These are phyloP conservation scores for Casuarius casuarius DNA, from an alignment of 2,113 vertebrate species.

Conservation along the genomic window DNA sequence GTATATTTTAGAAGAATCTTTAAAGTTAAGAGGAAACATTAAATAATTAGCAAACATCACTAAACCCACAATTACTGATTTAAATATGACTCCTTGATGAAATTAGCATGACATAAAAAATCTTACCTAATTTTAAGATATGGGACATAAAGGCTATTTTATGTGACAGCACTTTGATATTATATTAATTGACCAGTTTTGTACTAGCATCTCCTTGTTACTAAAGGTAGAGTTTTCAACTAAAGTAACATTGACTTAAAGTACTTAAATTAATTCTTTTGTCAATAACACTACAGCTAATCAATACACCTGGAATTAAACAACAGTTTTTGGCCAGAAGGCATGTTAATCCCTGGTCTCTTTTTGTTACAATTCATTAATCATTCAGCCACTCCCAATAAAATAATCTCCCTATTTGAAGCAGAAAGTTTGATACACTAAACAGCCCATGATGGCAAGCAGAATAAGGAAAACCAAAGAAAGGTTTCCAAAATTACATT, in stretches of 20 bases:
- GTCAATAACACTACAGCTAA: conserved; percentile 84
- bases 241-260: conserved; percentile 81
- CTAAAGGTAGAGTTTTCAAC: conserved; percentile 66
- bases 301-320: conserved; percentile 85
- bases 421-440: conserved; percentile 4
- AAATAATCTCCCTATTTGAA: conserved; percentile 3
- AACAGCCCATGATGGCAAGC: neutral
- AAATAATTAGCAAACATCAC: conserved; percentile 64
- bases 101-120: neutral
- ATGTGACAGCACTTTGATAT: conserved; percentile 44
- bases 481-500: neutral
- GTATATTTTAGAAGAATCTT: conserved; percentile 61
- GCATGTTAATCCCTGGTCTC: conserved; percentile 71
- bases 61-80: conserved; percentile 64
- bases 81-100: conserved; percentile 23
- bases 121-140: conserved; percentile 1
- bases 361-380: conserved; percentile 76
- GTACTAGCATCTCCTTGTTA: conserved; percentile 63
- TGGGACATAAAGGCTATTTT: conserved; percentile 7
- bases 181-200: conserved; percentile 62
- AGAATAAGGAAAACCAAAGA: neutral
- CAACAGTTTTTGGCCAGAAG: conserved; percentile 75
- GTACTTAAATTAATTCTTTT: conserved; percentile 86
- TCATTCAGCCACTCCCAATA: conserved; percentile 49
- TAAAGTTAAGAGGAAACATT: conserved; percentile 63